These are phyloP conservation scores for Platypus cylindrus DNA, from an alignment of 2,888 invertebrate species.

Conservation along the genomic window DNA sequence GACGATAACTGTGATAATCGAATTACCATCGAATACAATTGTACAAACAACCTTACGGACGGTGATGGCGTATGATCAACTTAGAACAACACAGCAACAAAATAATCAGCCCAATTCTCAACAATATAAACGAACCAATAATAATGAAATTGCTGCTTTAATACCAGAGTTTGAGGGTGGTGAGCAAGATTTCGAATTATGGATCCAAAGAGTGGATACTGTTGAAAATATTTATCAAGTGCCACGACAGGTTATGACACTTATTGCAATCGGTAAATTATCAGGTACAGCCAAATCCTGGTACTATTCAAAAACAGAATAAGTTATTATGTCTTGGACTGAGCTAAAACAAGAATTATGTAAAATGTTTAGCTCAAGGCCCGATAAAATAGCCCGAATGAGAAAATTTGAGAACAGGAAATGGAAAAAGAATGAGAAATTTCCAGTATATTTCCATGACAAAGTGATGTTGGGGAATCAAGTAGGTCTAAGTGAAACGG, in stretches of 20 bases:
- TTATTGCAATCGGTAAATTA: constrained; percentile 11
- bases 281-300: constrained; percentile 6
- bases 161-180: constrained; percentile 8
- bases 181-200: constrained; percentile 5
- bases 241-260: constrained; percentile 10
- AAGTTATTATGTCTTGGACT: constrained; percentile 1
- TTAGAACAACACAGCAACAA: too few species aligned
- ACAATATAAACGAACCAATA: too few species aligned
- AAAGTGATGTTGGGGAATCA: constrained; percentile 12
- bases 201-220: constrained; percentile 8
- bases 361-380: too few species aligned
- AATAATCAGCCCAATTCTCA: too few species aligned
- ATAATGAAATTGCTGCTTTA: constrained; percentile 7
- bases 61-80: too few species aligned
- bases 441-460: constrained; percentile 10
- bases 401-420: too few species aligned
- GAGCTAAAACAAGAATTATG: constrained; percentile 1
- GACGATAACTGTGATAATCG: too few species aligned
- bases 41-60: too few species aligned
- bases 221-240: constrained; percentile 9
- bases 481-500: constrained; percentile 5
- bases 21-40: too few species aligned
- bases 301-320: constrained; percentile 6
- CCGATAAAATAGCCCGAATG: too few species aligned
- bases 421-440: too few species aligned